Base-by-base conservation (phyloP, 2,888 invertebrate species). In the Mythimna albipuncta region DNA sequence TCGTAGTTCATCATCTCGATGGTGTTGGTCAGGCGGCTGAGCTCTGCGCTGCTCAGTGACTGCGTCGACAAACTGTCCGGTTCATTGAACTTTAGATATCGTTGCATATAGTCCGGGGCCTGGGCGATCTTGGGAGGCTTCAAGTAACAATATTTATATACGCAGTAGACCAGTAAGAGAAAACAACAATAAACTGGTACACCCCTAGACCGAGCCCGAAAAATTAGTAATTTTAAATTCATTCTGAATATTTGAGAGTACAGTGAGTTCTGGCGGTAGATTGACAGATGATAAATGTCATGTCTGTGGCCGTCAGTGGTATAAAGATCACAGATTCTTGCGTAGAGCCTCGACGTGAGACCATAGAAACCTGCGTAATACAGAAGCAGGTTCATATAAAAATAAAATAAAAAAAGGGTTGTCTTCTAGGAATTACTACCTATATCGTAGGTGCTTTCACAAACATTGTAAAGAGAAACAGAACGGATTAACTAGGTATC, bases 1-100 rank as follows among this genome's bases (percentile, higher is more conserved):
- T 85, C 81, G 11, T 32, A 64, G 75, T 92, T 91, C 9, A 85
- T 38, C 47, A 76, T 68, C 16, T 84, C 84, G 10, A 91, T n/a
- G 13, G 72, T 77, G 6, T n/a, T 64, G 55, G 70, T 68, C 26
- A 89, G 73, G 44, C 65, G 58, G 19, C 66, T 64, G 4, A 82
- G 47, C 47, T 87, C 73, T 3, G 55, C 64, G 10, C 61, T 62
- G 19, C 54, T 72, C 59, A 81, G 52, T 21, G 63, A 13, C 7
- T 50, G 26, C 16, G 32, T 7, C 9, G 38, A 41, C 11, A 79
- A 38, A 21, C 32, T 67, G 13, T 76, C 52, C n/a, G 67, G 57
- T 44, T 83, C 75, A 10, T 77, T 70, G 35, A 82, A 75, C 55
- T 55, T 66, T 32, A 87, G 35, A 68, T 85, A 86, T 70, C 72